Base-by-base conservation (phyloP, 2,113 vertebrate species). In the Daphoenositta chrysoptera region DNA sequence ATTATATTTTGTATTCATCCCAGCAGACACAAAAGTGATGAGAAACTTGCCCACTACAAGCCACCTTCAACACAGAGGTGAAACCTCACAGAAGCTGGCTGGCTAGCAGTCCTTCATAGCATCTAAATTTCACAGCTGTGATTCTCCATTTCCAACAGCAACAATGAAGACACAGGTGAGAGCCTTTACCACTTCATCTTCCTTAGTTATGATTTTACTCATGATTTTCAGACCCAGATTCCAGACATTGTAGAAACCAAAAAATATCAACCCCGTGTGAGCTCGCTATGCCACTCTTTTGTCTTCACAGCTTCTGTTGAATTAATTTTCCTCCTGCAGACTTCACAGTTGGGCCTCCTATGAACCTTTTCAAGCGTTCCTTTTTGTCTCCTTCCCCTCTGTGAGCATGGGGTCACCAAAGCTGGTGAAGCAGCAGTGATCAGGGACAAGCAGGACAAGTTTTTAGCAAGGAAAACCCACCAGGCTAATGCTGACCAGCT, bases 321-420 rank as follows among this genome's bases (percentile, higher is more conserved):
- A 71, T 51, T 78, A 4, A 50, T 91, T 89, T 66, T 80, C 15
- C 24, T 20, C 27, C 15, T 27, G 3, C 18, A 78, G 31, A 42
- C 33, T 48, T 89, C 42, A 61, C 40, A 45, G 18, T 10, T 39
- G 23, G 19, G 19, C 37, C 31, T 69, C 31, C 40, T 23, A 39
- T 3, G 1, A 30, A 71, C 15, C 0, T 60, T 93, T 33, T 31
- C n/a, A 1, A 7, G 37, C 0, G 15, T 42, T 20, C 7, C 24
- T 37, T 85, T 51, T 79, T 82, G 44, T 53, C 9, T 53, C 13
- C 31, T 92, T 83, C 19, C 11, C 10, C 15, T 80, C 50, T 4
- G 0, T 56, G 71, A 80, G 39, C 40, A 26, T 11, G 30, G 16
- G 5, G 2, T 68, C 66, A 44, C n/a, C 28, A 48, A 77, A 76